Evolutionary conservation across 2,797 vertebrate genomes (phyloP), one percentile per base, ranked within the genome.

Genomic region (Vipera ursinii): DNA sequence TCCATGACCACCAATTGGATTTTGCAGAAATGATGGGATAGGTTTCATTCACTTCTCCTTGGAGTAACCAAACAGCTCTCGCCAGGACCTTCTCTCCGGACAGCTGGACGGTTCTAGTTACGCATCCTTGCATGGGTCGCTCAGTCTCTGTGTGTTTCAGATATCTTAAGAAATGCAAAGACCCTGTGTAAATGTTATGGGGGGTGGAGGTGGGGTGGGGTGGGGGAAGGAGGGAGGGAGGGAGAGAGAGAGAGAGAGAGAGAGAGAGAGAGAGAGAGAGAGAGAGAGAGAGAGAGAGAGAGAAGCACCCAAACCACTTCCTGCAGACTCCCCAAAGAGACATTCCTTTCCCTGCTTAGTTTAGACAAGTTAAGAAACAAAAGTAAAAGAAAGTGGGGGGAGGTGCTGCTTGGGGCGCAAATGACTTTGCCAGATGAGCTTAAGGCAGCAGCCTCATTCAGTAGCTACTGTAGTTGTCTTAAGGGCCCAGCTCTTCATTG

Each of bases 331-430:
- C 90, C 89, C 24, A 38, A 93, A 93, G 92, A 93, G 86, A 91
- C 89, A 93, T 93, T 93, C 92, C 89, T 93, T 93, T 88, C 48
- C 14, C 26, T 90, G 82, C 92, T 87, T 78, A n/a, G 63, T 93
- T 93, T 82, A 90, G 92, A 92, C 92, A 92, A 93, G 92, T 93
- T 91, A 57, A 87, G 89, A 87, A 92, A 73, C 60, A 90, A 92
- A 90, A 90, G 89, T 92, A 48, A 63, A 22, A 51, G 22, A 10
- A 73, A 44, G 22, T 73, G 24, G 53, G 6, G 48, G 92, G 61
- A n/a, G 32, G 60, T 44, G 32, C 9, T 63, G 48, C 73, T 89
- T 51, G 6, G 53, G 89, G 89, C 63, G 0, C 55, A 69, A 82
- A 65, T 90, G 86, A 55, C 60, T 91, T 88, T 93, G 92, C 92